Evolutionary conservation across 2,888 invertebrate species (phyloP).

Genomic region (Candidula unifasciata): DNA sequence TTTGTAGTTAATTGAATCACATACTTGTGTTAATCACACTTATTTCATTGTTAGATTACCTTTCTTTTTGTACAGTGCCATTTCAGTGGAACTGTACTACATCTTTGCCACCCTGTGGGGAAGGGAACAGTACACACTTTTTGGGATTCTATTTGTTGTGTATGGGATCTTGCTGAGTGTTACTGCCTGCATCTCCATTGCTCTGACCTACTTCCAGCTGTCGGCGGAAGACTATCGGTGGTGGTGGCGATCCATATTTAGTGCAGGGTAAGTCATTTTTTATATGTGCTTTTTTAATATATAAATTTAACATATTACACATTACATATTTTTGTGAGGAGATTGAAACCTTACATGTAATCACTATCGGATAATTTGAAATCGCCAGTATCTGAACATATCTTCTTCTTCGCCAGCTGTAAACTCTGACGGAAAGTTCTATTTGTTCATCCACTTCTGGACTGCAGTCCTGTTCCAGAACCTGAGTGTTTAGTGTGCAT

Average conservation of each 20-base stretch:
- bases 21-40: too few species aligned
- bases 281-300: not conserved
- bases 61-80: conserved; percentile 76
- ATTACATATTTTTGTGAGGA: too few species aligned
- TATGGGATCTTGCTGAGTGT: conserved; percentile 79
- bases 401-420: too few species aligned
- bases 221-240: conserved; percentile 80
- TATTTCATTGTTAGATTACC: not conserved
- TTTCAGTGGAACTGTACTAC: conserved; percentile 80
- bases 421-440: too few species aligned
- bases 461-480: too few species aligned
- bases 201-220: conserved; percentile 80
- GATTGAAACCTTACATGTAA: too few species aligned
- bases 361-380: too few species aligned
- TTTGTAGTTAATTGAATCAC: too few species aligned
- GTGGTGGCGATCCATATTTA: conserved; percentile 81
- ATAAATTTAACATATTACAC: too few species aligned
- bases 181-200: conserved; percentile 80
- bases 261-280: conserved; percentile 77
- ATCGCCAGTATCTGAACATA: too few species aligned
- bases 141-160: conserved; percentile 79
- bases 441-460: too few species aligned
- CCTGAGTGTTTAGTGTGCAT: too few species aligned
- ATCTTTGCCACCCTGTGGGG: conserved; percentile 81
- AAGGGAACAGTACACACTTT: conserved; percentile 80